phyloP scores from a whole-genome alignment of 2,888 invertebrate species.

The Drosophila maculinotata region DNA sequence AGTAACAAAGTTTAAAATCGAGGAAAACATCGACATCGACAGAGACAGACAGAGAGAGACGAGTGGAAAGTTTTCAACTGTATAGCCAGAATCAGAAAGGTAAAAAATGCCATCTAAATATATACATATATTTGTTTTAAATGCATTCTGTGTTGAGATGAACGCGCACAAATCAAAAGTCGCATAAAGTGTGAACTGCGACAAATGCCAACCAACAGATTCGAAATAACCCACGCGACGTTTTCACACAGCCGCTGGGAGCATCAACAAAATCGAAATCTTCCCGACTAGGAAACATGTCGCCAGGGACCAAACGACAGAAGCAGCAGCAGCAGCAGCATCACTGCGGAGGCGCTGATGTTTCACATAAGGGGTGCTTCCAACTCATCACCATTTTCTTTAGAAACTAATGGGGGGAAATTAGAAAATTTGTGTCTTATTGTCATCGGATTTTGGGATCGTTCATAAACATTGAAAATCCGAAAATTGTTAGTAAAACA shows the following conservation, averaged over 20 bases:
- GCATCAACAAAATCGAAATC: constrained; percentile 26
- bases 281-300: constrained; percentile 31
- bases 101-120: constrained; percentile 38
- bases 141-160: constrained; percentile 47
- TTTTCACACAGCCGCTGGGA: constrained; percentile 1
- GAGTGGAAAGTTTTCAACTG: constrained; percentile 52
- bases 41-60: not conserved
- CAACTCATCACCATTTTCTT: not conserved
- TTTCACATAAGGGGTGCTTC: constrained; percentile 17
- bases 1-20: constrained; percentile 15
- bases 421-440: no score
- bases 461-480: no score
- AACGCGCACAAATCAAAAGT: constrained; percentile 51
- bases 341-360: constrained; percentile 13
- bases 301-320: constrained; percentile 20
- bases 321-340: not conserved
- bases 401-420: no score
- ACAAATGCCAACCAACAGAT: constrained; percentile 33
- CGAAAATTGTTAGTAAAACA: no score
- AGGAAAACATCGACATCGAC: constrained; percentile 11
- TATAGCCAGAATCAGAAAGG: constrained; percentile 32
- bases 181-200: constrained; percentile 56
- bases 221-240: constrained; percentile 48
- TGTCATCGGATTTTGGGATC: no score
- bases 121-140: constrained; percentile 67